These are phyloP conservation scores for Apodemus agrarius DNA, from an alignment of 2,797 vertebrate genomes.

Conservation along the genomic window DNA sequence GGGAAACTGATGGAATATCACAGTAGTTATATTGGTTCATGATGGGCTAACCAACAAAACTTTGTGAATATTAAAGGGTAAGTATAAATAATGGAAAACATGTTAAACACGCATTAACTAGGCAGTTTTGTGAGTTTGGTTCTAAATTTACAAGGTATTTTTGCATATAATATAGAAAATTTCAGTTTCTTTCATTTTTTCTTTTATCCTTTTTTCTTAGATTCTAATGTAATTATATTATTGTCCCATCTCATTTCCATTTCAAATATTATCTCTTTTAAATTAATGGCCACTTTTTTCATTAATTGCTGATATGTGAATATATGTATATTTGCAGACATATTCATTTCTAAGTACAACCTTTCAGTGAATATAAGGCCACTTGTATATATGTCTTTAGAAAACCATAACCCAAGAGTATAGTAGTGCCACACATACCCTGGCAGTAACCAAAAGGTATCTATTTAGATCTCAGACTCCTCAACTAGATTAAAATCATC, in stretches of 20 bases:
- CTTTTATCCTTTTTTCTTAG: not conserved
- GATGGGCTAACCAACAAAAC: not conserved
- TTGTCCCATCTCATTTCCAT: not conserved
- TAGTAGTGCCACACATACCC: not conserved
- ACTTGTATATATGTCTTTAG: not conserved
- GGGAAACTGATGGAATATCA: not conserved
- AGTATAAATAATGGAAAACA: not conserved
- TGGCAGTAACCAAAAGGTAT: not conserved
- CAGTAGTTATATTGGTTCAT: not conserved
- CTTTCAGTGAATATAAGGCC: not conserved
- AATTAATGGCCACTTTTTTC: not conserved
- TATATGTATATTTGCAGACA: not conserved
- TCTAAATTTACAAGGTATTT: not conserved
- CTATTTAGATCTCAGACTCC: not conserved
- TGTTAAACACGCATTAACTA: not conserved
- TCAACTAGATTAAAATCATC: not conserved
- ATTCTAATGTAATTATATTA: not conserved
- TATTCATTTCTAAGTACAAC: not conserved
- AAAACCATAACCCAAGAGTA: not conserved
- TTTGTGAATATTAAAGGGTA: not conserved
- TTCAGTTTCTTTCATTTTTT: not conserved
- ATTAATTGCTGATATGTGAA: not conserved
- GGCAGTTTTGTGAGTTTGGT: not conserved
- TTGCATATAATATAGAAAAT: not conserved
- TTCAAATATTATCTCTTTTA: not conserved